Evolutionary conservation across 2,113 vertebrate species (phyloP).

Genomic region (Dipodomys merriami): DNA sequence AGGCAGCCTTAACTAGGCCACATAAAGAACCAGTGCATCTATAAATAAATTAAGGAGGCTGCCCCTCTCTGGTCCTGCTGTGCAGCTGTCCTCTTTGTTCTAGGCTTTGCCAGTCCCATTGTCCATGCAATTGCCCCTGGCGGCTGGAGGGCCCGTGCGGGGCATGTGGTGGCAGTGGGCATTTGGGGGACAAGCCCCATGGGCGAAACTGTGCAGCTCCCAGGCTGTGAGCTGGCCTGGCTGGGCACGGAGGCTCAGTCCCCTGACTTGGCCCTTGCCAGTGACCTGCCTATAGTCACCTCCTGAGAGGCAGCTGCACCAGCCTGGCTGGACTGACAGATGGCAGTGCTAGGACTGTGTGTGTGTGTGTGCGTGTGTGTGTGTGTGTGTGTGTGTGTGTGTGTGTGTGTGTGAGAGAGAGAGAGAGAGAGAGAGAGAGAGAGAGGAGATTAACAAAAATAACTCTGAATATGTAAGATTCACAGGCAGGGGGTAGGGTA

Average conservation of each 20-base stretch:
- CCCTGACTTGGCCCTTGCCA: slow-evolving; percentile 67
- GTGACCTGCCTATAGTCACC: slow-evolving; percentile 65
- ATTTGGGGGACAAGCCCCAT: slow-evolving; percentile 79
- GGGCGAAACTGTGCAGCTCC: background rate
- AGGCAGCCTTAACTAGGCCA: slow-evolving; percentile 82
- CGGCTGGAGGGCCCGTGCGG: slow-evolving; percentile 46
- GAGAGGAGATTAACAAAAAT: slow-evolving; percentile 67
- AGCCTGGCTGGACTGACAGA: slow-evolving; percentile 82
- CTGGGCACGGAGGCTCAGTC: background rate
- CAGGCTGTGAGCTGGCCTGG: rapidly evolving
- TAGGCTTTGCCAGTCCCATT: slow-evolving; percentile 86
- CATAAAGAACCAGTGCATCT: slow-evolving; percentile 84
- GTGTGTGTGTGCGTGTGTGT: background rate
- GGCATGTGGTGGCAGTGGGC: background rate
- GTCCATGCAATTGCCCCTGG: slow-evolving; percentile 71
- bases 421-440: too few relatives aligned
- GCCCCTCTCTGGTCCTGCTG: slow-evolving; percentile 74
- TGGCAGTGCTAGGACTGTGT: slow-evolving; percentile 66
- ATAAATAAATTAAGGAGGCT: slow-evolving; percentile 89
- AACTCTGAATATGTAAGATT: slow-evolving; percentile 75
- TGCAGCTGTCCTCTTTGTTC: slow-evolving; percentile 92
- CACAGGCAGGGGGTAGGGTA: slow-evolving; percentile 64
- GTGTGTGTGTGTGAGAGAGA: too few relatives aligned
- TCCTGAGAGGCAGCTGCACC: slow-evolving; percentile 83
- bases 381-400: too few relatives aligned